Evolutionary conservation across 2,113 vertebrate genomes (phyloP).

Genomic region (Tragulus kanchil): DNA sequence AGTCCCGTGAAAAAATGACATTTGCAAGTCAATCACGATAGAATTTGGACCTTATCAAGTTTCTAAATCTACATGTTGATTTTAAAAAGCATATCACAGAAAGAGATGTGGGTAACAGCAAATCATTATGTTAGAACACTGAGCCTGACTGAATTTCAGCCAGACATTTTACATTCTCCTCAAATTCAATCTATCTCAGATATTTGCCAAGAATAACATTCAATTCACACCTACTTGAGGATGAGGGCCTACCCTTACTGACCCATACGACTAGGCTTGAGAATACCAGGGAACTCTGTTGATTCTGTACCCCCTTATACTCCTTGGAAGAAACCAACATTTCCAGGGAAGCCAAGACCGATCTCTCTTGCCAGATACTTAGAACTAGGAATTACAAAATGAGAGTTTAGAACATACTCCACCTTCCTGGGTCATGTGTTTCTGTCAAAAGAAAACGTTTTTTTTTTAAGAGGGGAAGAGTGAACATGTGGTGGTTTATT

Average conservation of each 20-base stretch:
- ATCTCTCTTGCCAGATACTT: not conserved
- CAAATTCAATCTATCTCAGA: not conserved
- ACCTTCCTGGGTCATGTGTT: not conserved
- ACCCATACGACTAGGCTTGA: not conserved
- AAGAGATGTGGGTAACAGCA: not conserved
- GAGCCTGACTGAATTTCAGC: not conserved
- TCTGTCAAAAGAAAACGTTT: not conserved
- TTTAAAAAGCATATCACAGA: not conserved
- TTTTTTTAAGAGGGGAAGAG: not conserved
- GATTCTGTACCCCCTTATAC: not conserved
- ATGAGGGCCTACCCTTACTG: not conserved
- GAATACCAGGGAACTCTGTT: not conserved
- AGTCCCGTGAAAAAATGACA: not conserved
- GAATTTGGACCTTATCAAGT: not conserved
- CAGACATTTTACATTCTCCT: not conserved
- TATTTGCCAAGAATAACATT: constrained; percentile 51
- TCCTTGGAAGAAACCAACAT: not conserved
- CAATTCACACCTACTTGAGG: not conserved
- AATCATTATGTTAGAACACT: not conserved
- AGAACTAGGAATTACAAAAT: not conserved
- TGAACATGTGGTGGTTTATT: not conserved
- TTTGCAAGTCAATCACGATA: not conserved
- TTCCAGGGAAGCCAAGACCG: not conserved
- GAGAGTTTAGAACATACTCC: not conserved
- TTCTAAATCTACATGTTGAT: not conserved